Conservation (phyloP, 2,888 invertebrate species). For the Trachelus tabidus region DNA sequence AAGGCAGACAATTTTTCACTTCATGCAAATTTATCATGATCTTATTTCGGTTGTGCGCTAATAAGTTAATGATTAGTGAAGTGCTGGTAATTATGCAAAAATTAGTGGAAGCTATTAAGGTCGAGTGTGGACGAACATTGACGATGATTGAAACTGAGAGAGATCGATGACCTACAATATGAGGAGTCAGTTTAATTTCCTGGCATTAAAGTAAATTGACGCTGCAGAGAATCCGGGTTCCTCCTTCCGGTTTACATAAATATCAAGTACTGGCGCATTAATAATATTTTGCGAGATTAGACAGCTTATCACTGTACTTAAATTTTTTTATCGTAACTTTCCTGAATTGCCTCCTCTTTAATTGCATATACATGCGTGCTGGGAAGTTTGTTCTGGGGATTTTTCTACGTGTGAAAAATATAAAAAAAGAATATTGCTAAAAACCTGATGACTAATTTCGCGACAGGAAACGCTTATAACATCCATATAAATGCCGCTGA, state of each 20-base stretch:
- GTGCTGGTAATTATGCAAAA: slow-evolving; percentile 5
- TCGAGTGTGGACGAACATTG: slow-evolving; percentile 12
- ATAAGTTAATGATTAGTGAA: background rate
- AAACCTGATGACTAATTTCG: background rate
- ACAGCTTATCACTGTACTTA: background rate
- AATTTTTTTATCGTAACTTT: background rate
- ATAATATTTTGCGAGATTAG: background rate
- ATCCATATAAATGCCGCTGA: background rate
- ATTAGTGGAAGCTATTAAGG: slow-evolving; percentile 27
- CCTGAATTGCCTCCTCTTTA: background rate
- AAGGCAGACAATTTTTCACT: background rate
- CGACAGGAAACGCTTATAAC: background rate
- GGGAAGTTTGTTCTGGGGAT: background rate
- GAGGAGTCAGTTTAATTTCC: slow-evolving; percentile 32
- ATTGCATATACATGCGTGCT: background rate
- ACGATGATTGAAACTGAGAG: slow-evolving; percentile 20
- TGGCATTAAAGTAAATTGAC: slow-evolving; percentile 14
- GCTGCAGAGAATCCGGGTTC: background rate
- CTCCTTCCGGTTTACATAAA: background rate
- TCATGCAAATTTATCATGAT: background rate
- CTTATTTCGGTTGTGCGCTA: background rate
- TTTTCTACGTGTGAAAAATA: background rate
- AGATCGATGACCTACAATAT: slow-evolving; percentile 20
- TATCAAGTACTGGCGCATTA: background rate
- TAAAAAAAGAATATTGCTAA: background rate